Percentiles rank a stretch among this genome's conserved stretches.
These are phyloP conservation scores for Holothuria scabra DNA, from an alignment of 53 echinoderm and acorn worm species.

Conservation along the genomic window DNA sequence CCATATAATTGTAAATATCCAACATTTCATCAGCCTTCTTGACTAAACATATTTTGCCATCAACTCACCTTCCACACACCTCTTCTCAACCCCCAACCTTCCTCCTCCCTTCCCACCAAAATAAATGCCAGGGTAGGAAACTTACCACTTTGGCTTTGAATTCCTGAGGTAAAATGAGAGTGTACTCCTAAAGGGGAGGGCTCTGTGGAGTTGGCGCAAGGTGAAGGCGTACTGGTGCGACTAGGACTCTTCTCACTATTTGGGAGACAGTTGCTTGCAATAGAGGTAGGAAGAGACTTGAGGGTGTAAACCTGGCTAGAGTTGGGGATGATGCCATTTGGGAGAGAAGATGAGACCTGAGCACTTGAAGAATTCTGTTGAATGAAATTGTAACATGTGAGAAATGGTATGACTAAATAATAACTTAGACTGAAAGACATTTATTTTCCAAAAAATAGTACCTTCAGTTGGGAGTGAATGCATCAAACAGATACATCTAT, in stretches of 20 bases:
- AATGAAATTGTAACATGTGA: background rate
- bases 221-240: conserved; percentile 86
- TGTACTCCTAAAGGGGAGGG: conserved; percentile 53
- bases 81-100: no score
- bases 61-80: no score
- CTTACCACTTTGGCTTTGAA: conserved; percentile 77
- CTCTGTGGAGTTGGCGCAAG: conserved; percentile 76
- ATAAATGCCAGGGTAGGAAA: background rate
- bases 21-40: no score
- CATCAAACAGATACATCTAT: background rate
- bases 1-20: no score
- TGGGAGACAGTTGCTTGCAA: conserved; percentile 34
- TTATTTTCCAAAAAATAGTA: background rate
- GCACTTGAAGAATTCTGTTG: conserved; percentile 83
- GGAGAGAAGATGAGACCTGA: conserved; percentile 82
- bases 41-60: no score
- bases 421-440: background rate
- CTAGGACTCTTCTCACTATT: conserved; percentile 76
- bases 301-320: conserved; percentile 61
- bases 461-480: background rate
- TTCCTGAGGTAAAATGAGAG: conserved; percentile 75
- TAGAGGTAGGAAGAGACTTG: conserved; percentile 52
- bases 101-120: no score
- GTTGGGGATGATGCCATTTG: conserved; percentile 92
- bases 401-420: no score